Evolutionary conservation across 1,140 invertebrate species (phyloP), one percentile per base, ranked within the genome.

Genomic region (Catajapyx aquilonaris): DNA sequence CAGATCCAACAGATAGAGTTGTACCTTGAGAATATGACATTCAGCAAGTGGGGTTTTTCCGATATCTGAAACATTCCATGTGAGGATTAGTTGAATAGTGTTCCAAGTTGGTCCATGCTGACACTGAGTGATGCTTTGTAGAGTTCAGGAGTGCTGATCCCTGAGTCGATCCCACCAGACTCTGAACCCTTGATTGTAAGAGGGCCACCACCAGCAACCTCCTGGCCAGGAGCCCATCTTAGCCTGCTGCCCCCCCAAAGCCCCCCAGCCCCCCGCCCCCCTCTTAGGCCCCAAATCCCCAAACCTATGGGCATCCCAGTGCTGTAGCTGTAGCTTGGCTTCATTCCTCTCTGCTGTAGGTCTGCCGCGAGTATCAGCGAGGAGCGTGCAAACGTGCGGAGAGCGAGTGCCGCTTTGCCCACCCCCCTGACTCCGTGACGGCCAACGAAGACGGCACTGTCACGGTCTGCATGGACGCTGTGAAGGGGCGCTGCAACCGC

Each of bases 391-490:
- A 87, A 71, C 80, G 86, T 62, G 73, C 81, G 56, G 83, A 88
- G 69, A 74, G 75, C 56, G 86, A 93, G 71, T 94, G 88, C 76
- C 83, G 85, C 68, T 91, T 85, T 74, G 87, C 88, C 64, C 88
- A 94, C 73, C 86, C 87, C 66, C 77, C 85, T 65, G 81, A 87
- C 64, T 76, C 80, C 66, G 79, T 85, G 68, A 79, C 69, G 61
- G 78, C 83, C 69, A 79, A 79, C 67, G 79, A 84, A 66, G 85
- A 88, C 72, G 84, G 85, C 72, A 80, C 77, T 68, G 80, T 91
- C 69, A 91, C 85, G 68, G 86, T 93, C 71, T 93, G 87, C 83
- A 91, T 93, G 85, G 86, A 93, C 73, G 85, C 84, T 71, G 79
- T 91, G 70, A 91, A 90, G 73, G 81, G 83, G 67, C 78, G 83